Base-by-base conservation (phyloP, 2,113 vertebrate species). In the Psittacula cyanocephala region DNA sequence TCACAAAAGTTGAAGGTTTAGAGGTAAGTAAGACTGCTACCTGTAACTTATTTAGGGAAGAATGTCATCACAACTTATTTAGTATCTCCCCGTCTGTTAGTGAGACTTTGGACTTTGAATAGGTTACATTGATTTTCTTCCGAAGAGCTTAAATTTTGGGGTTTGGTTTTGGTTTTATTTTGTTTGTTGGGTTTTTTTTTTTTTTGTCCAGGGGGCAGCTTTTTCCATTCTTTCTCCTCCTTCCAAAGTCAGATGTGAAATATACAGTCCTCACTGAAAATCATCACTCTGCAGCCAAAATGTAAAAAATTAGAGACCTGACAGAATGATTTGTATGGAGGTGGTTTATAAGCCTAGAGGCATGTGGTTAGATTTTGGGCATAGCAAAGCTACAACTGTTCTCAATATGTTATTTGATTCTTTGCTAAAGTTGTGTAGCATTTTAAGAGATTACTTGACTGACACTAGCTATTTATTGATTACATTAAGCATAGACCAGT, bases 1-100 rank as follows among this genome's bases (percentile, higher is more conserved):
- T 95, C 96, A 7, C 91, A 96, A 98, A 99, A 96, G 97, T 98
- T 27, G 93, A 88, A 85, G 41, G 79, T 80, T 97, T 99, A 93
- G 98, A 98, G 98, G 99, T 98, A 96, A 91, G 83, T 91, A 50
- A 85, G 70, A 33, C 39, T 70, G 50, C 18, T 74, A 47, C 14
- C 35, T 81, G 10, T 69, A 71, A 57, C 13, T 81, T 67, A 79
- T 11, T 60, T 37, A 69, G 24, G 16, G 19, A 76, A 43, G 50
- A 75, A 88, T 93, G 9, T 81, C 11, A 17, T 78, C 12, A 23
- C 41, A 60, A 67, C 41, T 65, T 82, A 22, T 39, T 52, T 14
- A 33, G 7, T 63, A 13, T 63, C 1, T 9, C 11, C 25, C 15
- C 39, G 29, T 46, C 53, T 11, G 18, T 59, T 39, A 79, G 3